Conservation (phyloP, 1,140 invertebrate species). For the Drosophila rhopaloa region DNA sequence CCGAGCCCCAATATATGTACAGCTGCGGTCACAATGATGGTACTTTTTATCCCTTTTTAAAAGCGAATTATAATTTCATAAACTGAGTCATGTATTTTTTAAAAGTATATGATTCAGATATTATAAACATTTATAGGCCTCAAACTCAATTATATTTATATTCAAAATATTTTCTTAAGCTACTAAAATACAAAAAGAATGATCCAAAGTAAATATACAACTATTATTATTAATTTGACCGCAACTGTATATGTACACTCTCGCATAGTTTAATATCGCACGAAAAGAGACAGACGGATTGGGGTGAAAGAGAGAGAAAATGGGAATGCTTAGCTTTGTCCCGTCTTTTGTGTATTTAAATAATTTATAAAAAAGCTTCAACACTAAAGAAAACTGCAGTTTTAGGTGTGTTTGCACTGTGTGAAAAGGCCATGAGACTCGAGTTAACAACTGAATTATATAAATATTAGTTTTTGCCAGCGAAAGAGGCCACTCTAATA, state of each 20-base stretch:
- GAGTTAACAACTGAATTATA: slow-evolving; percentile 23
- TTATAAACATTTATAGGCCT: too few relatives aligned
- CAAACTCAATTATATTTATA: too few relatives aligned
- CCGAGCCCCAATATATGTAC: slow-evolving; percentile 27
- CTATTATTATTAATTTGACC: not conserved
- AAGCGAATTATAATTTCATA: not conserved
- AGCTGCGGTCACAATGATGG: not conserved
- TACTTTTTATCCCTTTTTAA: not conserved
- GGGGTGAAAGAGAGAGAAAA: slow-evolving; percentile 13
- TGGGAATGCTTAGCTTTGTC: not conserved
- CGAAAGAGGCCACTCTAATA: slow-evolving; percentile 21
- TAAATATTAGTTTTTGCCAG: slow-evolving; percentile 3
- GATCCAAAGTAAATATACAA: too few relatives aligned
- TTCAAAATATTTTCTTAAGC: too few relatives aligned
- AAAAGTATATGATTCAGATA: too few relatives aligned
- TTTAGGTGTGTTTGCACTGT: not conserved
- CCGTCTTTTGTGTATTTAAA: slow-evolving; percentile 8
- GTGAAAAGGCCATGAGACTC: not conserved
- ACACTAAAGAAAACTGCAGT: not conserved
- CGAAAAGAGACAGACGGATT: not conserved
- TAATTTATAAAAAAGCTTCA: slow-evolving; percentile 5
- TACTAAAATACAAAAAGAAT: too few relatives aligned
- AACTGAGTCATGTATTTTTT: too few relatives aligned
- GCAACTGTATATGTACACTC: slow-evolving; percentile 15
- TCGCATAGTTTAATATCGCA: slow-evolving; percentile 3